Evolutionary conservation across 1,140 invertebrate species (phyloP).

Genomic region (Drosophila cardini): DNA sequence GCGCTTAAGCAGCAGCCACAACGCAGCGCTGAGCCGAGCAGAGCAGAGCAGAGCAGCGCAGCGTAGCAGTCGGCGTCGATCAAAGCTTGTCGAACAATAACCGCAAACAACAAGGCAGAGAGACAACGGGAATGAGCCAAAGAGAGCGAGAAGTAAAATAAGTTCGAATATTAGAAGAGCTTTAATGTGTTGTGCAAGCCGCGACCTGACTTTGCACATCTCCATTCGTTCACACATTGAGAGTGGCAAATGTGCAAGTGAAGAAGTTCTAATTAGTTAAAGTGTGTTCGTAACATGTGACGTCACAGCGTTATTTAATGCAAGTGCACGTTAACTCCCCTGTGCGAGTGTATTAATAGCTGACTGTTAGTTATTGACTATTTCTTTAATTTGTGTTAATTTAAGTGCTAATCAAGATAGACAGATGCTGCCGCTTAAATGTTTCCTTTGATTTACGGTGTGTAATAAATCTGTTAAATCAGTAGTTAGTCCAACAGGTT

Average conservation of each 20-base stretch:
- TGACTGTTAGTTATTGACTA: slow-evolving; percentile 10
- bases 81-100: slow-evolving; percentile 15
- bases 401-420: not conserved
- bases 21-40: not conserved
- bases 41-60: slow-evolving; percentile 1
- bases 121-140: not conserved
- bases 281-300: slow-evolving; percentile 21
- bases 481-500: not conserved
- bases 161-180: not conserved
- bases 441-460: not conserved
- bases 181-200: not conserved
- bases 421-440: not conserved
- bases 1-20: slow-evolving; percentile 11
- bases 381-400: slow-evolving; percentile 8
- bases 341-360: not conserved
- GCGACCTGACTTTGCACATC: slow-evolving; percentile 10
- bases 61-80: slow-evolving; percentile 8
- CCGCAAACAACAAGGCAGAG: not conserved
- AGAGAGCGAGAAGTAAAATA: slow-evolving; percentile 4
- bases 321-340: slow-evolving; percentile 3
- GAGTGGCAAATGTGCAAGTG: not conserved
- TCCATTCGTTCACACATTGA: not conserved
- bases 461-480: slow-evolving; percentile 1
- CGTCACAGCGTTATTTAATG: slow-evolving; percentile 17
- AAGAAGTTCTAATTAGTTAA: slow-evolving; percentile 37